phyloP scores from a whole-genome alignment of 2,797 vertebrate species.

The Thaleichthys pacificus region DNA sequence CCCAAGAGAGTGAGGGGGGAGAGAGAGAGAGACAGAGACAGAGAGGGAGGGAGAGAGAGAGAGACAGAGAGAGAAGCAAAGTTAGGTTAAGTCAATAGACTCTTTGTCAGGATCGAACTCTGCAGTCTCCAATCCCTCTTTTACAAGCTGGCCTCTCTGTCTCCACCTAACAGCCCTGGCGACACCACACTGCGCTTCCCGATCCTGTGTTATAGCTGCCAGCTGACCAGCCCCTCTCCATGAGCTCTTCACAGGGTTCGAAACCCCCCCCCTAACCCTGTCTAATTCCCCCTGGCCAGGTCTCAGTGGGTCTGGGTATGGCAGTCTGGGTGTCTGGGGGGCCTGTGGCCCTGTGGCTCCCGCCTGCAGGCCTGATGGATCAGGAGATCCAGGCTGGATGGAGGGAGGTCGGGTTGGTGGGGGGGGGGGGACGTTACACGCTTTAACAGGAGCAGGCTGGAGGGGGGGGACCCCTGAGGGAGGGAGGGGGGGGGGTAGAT shows the following conservation, averaged over 20 bases:
- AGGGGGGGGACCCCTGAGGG: slow-evolving; percentile 19
- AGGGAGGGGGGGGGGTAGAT: slow-evolving; percentile 1
- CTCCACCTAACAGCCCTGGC: background rate
- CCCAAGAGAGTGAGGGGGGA: too few relatives aligned
- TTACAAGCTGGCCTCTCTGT: too few relatives aligned
- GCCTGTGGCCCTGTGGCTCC: slow-evolving; percentile 37
- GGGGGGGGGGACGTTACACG: slow-evolving; percentile 37
- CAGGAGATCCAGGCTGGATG: slow-evolving; percentile 32
- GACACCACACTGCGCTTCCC: background rate
- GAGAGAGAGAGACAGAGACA: too few relatives aligned
- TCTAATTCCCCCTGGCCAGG: slow-evolving; percentile 64
- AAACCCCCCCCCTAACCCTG: slow-evolving; percentile 58
- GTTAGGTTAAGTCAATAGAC: too few relatives aligned
- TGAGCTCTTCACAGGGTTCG: slow-evolving; percentile 56
- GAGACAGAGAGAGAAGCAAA: too few relatives aligned
- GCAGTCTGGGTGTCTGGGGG: slow-evolving; percentile 62
- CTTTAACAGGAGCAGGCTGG: slow-evolving; percentile 42
- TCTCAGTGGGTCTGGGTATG: slow-evolving; percentile 62
- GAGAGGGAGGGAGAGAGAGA: too few relatives aligned
- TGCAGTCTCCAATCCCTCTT: too few relatives aligned
- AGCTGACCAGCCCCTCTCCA: slow-evolving; percentile 31
- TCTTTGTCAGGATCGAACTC: too few relatives aligned
- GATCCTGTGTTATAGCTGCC: slow-evolving; percentile 15
- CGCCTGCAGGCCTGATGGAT: slow-evolving; percentile 51
- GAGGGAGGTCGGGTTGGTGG: slow-evolving; percentile 30